Conservation (phyloP, 2,888 invertebrate species). For the Agrochola circellaris region DNA sequence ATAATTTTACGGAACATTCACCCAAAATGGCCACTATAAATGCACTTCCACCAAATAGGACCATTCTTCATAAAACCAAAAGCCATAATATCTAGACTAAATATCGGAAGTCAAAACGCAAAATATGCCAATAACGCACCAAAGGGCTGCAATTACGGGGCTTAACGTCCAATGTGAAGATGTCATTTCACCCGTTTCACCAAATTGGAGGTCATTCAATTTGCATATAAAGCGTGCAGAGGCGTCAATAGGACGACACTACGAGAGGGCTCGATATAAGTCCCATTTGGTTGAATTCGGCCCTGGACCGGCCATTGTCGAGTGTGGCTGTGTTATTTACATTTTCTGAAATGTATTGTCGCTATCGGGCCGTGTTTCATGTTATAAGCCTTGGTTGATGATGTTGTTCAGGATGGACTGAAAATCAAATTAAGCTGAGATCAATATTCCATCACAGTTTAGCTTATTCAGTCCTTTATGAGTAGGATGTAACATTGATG, state of each 20-base stretch:
- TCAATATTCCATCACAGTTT: slow-evolving; percentile 17
- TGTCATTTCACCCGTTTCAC: slow-evolving; percentile 76
- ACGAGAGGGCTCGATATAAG: slow-evolving; percentile 72
- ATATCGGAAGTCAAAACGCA: slow-evolving; percentile 59
- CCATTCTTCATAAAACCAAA: slow-evolving; percentile 45
- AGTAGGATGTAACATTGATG: too few relatives aligned
- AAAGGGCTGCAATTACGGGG: slow-evolving; percentile 73
- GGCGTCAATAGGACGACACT: slow-evolving; percentile 77
- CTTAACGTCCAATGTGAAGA: slow-evolving; percentile 78
- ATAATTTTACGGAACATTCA: slow-evolving; percentile 1
- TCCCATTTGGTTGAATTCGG: slow-evolving; percentile 58
- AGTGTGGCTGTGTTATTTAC: slow-evolving; percentile 54
- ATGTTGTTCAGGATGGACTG: slow-evolving; percentile 6
- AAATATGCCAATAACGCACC: slow-evolving; percentile 71
- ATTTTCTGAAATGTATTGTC: slow-evolving; percentile 58
- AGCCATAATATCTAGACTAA: slow-evolving; percentile 50
- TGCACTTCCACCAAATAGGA: not conserved
- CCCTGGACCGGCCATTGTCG: slow-evolving; percentile 52
- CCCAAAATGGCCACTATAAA: slow-evolving; percentile 16
- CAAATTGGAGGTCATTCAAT: slow-evolving; percentile 87
- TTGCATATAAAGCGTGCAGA: slow-evolving; percentile 85
- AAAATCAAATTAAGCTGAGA: slow-evolving; percentile 16
- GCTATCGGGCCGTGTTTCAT: slow-evolving; percentile 37
- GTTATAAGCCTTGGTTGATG: slow-evolving; percentile 11
- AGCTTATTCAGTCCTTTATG: not conserved